phyloP scores from a whole-genome alignment of 2,797 vertebrate species.

The Xenentodon cancila region DNA sequence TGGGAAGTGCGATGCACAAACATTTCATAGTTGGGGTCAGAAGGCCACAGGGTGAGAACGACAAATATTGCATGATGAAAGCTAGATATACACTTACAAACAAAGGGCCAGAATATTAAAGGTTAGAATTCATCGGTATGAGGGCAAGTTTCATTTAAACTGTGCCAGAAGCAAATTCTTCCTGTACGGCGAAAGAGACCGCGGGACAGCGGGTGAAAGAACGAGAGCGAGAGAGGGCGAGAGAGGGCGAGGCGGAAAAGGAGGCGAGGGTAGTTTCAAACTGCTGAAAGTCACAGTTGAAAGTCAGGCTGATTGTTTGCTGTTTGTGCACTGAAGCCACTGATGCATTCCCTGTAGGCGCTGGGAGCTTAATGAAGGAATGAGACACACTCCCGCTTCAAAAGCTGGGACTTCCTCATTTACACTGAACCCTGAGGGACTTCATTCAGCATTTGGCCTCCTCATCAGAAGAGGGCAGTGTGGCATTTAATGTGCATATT shows the following conservation, averaged over 20 bases:
- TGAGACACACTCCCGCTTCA: conserved; percentile 55
- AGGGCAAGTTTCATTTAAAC: conserved; percentile 83
- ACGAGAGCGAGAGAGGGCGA: background rate
- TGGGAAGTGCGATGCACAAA: conserved; percentile 36
- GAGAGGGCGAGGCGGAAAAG: conserved; percentile 1
- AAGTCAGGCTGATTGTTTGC: conserved; percentile 78
- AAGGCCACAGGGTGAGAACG: conserved; percentile 48
- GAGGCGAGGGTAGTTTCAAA: conserved; percentile 57
- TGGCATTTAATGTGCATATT: conserved; percentile 18
- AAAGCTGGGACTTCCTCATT: conserved; percentile 63
- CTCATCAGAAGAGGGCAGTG: conserved; percentile 65
- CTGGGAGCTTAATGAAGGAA: conserved; percentile 71
- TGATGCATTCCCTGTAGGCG: conserved; percentile 70
- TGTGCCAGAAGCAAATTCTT: conserved; percentile 74
- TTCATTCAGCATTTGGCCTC: conserved; percentile 56
- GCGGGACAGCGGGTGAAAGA: conserved; percentile 28
- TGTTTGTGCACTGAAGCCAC: conserved; percentile 62
- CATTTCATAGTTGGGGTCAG: conserved; percentile 52
- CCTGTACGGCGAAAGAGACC: conserved; percentile 60
- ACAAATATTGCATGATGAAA: conserved; percentile 77
- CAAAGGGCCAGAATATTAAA: conserved; percentile 79
- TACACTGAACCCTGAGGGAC: conserved; percentile 25
- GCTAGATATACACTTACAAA: conserved; percentile 76
- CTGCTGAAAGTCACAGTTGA: conserved; percentile 78
- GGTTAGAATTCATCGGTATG: conserved; percentile 74